Base-by-base conservation (phyloP, 2,113 vertebrate genomes). In the Bothrops jararaca region DNA sequence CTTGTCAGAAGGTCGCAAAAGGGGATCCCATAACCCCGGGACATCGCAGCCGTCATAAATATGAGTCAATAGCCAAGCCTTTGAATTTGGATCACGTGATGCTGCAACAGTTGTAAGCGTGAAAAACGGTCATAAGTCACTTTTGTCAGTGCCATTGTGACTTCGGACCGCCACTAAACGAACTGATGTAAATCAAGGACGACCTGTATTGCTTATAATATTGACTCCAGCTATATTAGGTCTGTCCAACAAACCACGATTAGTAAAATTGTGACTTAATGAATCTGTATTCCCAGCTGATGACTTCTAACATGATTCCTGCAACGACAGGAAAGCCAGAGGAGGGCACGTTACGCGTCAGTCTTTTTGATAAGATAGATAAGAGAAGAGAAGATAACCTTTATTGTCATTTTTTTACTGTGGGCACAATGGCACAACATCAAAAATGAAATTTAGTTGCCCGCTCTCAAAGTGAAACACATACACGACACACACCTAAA, bases 151-250 rank as follows among this genome's bases (percentile, higher is more conserved):
- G n/a, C 60, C 12, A 5, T n/a, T 15, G 29, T 15, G 13, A 69
- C 4, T n/a, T 69, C 0, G 2, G n/a, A n/a, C 0, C 1, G 5
- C n/a, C 64, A n/a, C 12, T 5, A 69, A 69, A 69, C 2, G 4
- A n/a, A n/a, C 29, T 15, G 29, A n/a, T n/a, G 3, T n/a, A 69
- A 69, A 29, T 69, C 29, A 0, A n/a, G 29, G 64, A 69, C 64
- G n/a, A n/a, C 64, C 29, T n/a, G 2, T 5, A 69, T n/a, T 34
- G 34, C 34, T 80, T 42, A 80, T 20, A 74, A 74, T 74, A 74
- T 74, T 15, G 69, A 39, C 34, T 80, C 3, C 74, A 80, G 18
- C 34, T 9, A 1, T 80, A 1, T 80, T 20, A 80, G 20, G 34
- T 42, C 42, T 80, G 7, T 42, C 42, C 74, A 22, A 6, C 9